Percentiles rank a stretch among this genome's conserved stretches.
phyloP scores from a whole-genome alignment of 2,888 invertebrate genomes.

The Nymphalis urticae region DNA sequence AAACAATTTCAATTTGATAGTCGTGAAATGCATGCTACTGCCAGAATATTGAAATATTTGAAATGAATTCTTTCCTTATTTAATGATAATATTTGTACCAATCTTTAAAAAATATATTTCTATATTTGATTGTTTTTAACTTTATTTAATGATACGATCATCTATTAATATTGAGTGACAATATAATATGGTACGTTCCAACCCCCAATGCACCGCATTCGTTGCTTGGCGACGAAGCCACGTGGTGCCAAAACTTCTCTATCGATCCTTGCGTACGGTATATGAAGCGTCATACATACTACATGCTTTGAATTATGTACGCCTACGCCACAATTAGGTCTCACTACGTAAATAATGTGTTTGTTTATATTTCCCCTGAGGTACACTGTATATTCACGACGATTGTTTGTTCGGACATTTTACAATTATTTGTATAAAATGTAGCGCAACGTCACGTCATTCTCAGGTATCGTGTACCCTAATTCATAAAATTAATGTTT shows the following conservation, averaged over 20 bases:
- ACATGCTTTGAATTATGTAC: slow-evolving; percentile 56
- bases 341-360: slow-evolving; percentile 44
- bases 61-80: too few species aligned
- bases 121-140: neutral
- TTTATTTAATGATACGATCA: neutral
- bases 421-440: neutral
- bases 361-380: slow-evolving; percentile 37
- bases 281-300: slow-evolving; percentile 18
- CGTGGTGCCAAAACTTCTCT: slow-evolving; percentile 50
- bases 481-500: neutral
- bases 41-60: too few species aligned
- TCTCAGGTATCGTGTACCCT: neutral
- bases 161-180: neutral
- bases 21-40: too few species aligned
- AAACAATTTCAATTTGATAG: too few species aligned
- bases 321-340: slow-evolving; percentile 56
- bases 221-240: slow-evolving; percentile 51
- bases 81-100: too few species aligned
- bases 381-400: slow-evolving; percentile 19
- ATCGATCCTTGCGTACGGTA: slow-evolving; percentile 49
- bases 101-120: too few species aligned
- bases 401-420: slow-evolving; percentile 2
- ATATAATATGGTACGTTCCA: slow-evolving; percentile 18
- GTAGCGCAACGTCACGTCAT: neutral
- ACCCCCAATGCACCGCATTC: slow-evolving; percentile 37